These are phyloP conservation scores for Rhynchophorus ferrugineus DNA, from an alignment of 1,140 invertebrate genomes.

Conservation along the genomic window DNA sequence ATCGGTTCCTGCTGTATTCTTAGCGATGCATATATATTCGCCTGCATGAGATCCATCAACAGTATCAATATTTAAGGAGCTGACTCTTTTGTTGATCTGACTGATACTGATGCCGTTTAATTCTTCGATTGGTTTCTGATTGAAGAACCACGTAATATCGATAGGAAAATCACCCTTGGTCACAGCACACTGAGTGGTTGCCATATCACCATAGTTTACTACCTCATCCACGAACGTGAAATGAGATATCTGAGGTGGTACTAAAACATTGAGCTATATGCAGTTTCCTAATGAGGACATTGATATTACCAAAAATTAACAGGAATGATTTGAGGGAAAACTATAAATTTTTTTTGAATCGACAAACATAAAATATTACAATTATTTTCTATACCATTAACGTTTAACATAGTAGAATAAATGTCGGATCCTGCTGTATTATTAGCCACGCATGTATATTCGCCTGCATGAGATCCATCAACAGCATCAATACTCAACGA, in stretches of 20 bases:
- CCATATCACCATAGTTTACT: conserved; percentile 52
- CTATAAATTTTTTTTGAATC: too few species aligned
- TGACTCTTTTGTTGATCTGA: conserved; percentile 28
- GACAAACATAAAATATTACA: too few species aligned
- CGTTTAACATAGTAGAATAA: conserved; percentile 52
- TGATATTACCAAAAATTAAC: too few species aligned
- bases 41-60: conserved; percentile 58
- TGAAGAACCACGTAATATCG: conserved; percentile 53
- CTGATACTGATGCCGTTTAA: conserved; percentile 27
- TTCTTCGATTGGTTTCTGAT: conserved; percentile 40
- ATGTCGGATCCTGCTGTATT: conserved; percentile 53
- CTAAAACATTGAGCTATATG: too few species aligned
- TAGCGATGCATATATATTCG: conserved; percentile 66
- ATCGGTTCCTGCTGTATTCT: conserved; percentile 56
- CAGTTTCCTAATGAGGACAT: too few species aligned
- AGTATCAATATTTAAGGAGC: too few species aligned
- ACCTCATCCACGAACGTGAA: conserved; percentile 53
- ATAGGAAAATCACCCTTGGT: conserved; percentile 58
- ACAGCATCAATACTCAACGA: conserved; percentile 51
- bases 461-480: conserved; percentile 58
- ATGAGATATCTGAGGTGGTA: too few species aligned
- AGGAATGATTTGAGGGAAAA: too few species aligned
- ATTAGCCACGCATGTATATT: conserved; percentile 63
- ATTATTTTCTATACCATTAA: too few species aligned
- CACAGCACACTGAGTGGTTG: conserved; percentile 51